Conservation (phyloP, 2,113 vertebrate species). For the Daubentonia madagascariensis region DNA sequence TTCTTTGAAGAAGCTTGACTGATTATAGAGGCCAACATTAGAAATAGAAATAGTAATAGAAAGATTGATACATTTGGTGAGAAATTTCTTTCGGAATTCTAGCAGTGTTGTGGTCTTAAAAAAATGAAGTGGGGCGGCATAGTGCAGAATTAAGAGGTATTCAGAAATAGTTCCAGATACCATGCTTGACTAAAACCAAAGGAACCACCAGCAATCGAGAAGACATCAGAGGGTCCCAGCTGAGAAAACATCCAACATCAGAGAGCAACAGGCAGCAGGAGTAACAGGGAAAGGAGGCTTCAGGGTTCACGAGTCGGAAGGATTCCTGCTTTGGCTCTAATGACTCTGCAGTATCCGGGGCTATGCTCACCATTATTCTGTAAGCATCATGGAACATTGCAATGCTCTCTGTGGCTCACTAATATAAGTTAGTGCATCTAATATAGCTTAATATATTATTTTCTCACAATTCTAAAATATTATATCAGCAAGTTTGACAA, state of each 20-base stretch:
- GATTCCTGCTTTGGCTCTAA: not conserved
- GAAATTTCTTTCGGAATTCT: slow-evolving; percentile 1
- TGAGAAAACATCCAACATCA: not conserved
- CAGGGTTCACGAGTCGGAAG: not conserved
- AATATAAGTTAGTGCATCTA: too few relatives aligned
- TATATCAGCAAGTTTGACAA: not conserved
- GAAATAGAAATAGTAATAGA: not conserved
- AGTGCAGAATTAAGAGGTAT: not conserved
- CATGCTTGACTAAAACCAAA: not conserved
- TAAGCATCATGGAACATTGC: not conserved
- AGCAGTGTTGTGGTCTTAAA: not conserved
- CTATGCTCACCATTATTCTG: not conserved
- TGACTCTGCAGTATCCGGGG: not conserved
- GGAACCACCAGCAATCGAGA: not conserved
- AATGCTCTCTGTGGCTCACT: not conserved
- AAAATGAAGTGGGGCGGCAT: not conserved
- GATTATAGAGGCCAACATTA: not conserved
- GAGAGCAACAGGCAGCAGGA: not conserved
- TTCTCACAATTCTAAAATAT: not conserved
- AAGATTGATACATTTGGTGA: not conserved
- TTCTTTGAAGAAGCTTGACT: not conserved
- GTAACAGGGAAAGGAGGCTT: not conserved
- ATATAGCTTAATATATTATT: not conserved
- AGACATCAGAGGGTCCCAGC: not conserved
- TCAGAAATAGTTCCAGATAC: not conserved